A percentile compares a stretch with the other conserved stretches of the same genome.
Conservation (phyloP, 2,113 vertebrate species). For the Oceanites oceanicus region DNA sequence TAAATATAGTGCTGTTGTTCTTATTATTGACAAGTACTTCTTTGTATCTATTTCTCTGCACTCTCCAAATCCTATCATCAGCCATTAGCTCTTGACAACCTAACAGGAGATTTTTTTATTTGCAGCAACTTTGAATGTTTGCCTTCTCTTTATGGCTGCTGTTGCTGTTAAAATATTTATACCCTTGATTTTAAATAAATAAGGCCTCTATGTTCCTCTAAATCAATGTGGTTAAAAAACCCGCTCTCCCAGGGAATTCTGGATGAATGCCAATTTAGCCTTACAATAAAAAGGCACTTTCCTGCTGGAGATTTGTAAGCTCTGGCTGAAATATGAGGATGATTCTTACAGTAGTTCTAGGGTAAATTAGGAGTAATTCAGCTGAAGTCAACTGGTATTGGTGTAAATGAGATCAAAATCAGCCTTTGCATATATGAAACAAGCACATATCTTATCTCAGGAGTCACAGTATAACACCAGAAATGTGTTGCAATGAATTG, state of each 20-base stretch:
- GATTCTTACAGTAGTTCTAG: background rate
- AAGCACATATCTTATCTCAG: background rate
- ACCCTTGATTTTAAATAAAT: conserved; percentile 35
- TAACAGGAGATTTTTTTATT: background rate
- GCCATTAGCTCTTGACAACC: background rate
- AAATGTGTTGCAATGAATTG: conserved; percentile 29
- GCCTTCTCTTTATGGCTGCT: background rate
- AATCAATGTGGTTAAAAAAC: conserved; percentile 2
- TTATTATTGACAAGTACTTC: conserved; percentile 22
- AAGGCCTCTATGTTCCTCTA: conserved; percentile 8
- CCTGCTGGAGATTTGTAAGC: conserved; percentile 33
- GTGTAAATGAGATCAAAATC: background rate
- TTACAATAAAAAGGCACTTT: conserved; percentile 48
- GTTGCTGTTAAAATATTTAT: conserved; percentile 33
- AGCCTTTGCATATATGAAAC: background rate
- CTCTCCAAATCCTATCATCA: background rate
- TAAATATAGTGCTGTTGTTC: conserved; percentile 24
- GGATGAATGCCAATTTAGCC: conserved; percentile 26
- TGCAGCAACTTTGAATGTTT: background rate
- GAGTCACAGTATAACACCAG: background rate
- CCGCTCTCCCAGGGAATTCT: background rate
- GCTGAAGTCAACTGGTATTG: background rate
- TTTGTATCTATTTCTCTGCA: background rate
- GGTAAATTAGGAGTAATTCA: background rate
- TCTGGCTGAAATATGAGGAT: conserved; percentile 62